Base-by-base conservation (phyloP, 2,113 vertebrate genomes). In the Alexandromys fortis region DNA sequence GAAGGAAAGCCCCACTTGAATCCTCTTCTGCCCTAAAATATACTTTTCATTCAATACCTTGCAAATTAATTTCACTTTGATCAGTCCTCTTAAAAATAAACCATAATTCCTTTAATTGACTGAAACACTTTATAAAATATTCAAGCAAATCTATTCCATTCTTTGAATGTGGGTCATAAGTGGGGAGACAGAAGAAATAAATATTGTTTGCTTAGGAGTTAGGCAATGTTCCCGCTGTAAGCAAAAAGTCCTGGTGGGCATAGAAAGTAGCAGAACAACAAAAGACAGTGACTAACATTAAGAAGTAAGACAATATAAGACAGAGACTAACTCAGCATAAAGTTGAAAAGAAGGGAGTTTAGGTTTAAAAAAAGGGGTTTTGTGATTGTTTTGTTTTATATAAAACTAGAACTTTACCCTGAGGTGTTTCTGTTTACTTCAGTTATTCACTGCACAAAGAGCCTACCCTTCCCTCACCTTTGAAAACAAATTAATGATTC, bases 11-110 rank as follows among this genome's bases (percentile, higher is more conserved):
- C 17, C 58, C 58, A 75, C 75, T 88, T 95, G 76, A 92, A 68
- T 49, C 8, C 12, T 92, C 14, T 86, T 88, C 90, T 79, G 63
- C 47, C 95, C 90, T 63, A 91, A 92, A 94, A 67, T 65, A 83
- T 55, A 85, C 38, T 81, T 96, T 33, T 70, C 33, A 89, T 70
- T 76, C 47, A 79, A 30, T 38, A 85, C 14, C 12, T 91, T 67
- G 22, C 61, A 90, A 77, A 78, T 5, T 47, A 49, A 90, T 90
- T 90, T 94, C 65, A 52, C 1, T 61, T 75, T 49, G 49, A 55
- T 92, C 13, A 79, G 8, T 86, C 73, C 49, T 55, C 83, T 77
- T 95, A 70, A 67, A 91, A 68, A 65, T 79, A 24, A 94, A 38
- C 1, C 42, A 38, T 79, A 94, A 85, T 82, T 75, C 65, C 33